A percentile compares a stretch with the other conserved stretches of the same genome.
Evolutionary conservation across 2,113 vertebrate genomes (phyloP).

Genomic region (Oncorhynchus masou): DNA sequence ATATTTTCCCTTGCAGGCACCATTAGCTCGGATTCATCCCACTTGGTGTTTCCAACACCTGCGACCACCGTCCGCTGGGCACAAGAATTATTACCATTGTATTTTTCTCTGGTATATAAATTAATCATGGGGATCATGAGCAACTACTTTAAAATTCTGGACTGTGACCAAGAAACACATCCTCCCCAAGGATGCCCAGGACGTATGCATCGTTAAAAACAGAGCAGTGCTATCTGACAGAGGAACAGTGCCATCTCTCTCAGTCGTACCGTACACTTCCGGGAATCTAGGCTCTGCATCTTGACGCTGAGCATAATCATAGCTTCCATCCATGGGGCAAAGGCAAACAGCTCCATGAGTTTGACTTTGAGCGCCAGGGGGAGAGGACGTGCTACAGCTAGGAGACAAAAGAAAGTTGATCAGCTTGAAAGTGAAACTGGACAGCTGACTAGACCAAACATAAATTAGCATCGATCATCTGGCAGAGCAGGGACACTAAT

Average conservation of each 20-base stretch:
- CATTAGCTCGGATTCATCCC: conserved; percentile 74
- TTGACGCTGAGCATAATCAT: conserved; percentile 36
- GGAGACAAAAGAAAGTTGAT: conserved; percentile 52
- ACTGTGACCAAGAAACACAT: conserved; percentile 69
- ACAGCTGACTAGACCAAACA: conserved; percentile 54
- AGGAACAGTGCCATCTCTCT: conserved; percentile 41
- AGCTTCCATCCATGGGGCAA: conserved; percentile 5
- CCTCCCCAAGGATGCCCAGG: conserved; percentile 56
- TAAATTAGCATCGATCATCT: conserved; percentile 69
- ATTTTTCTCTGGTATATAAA: conserved; percentile 71
- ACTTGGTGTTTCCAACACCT: conserved; percentile 76
- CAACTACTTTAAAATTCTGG: conserved; percentile 71
- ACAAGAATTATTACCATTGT: conserved; percentile 74
- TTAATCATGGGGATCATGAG: conserved; percentile 73
- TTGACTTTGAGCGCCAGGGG: conserved; percentile 47
- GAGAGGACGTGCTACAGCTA: conserved; percentile 11
- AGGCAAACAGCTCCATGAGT: conserved; percentile 6
- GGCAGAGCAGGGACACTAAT: conserved; percentile 54
- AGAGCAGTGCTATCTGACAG: conserved; percentile 52
- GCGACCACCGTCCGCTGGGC: conserved; percentile 64
- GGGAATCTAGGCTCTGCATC: conserved; percentile 31
- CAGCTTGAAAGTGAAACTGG: conserved; percentile 51
- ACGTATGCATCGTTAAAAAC: conserved; percentile 70
- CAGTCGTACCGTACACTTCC: conserved; percentile 17
- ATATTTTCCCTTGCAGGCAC: conserved; percentile 74